Evolutionary conservation across 1,140 invertebrate species (phyloP).

Genomic region (Drosophila parabipectinata): DNA sequence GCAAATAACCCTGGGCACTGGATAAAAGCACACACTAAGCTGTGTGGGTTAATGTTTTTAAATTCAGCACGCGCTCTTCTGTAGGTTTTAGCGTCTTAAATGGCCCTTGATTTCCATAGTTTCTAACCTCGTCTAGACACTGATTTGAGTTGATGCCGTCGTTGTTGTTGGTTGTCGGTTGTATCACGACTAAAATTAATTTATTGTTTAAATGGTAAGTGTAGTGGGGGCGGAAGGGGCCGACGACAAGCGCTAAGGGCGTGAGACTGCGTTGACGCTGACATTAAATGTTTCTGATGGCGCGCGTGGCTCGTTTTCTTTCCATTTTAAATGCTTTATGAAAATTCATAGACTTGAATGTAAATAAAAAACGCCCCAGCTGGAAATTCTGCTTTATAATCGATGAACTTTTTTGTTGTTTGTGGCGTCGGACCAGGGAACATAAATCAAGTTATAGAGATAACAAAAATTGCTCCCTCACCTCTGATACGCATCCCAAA

Average conservation of each 20-base stretch:
- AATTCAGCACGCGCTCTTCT: constrained; percentile 63
- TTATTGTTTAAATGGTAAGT: constrained; percentile 65
- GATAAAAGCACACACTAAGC: constrained; percentile 36
- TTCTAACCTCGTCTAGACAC: constrained; percentile 67
- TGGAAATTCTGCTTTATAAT: constrained; percentile 17
- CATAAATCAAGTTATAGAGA: constrained; percentile 76
- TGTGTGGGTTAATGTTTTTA: constrained; percentile 46
- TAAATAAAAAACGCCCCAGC: neutral
- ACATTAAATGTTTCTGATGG: constrained; percentile 71
- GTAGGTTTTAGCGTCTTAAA: constrained; percentile 26
- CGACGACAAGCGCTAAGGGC: constrained; percentile 24
- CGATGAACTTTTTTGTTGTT: constrained; percentile 42
- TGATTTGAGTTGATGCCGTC: constrained; percentile 64
- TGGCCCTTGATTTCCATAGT: constrained; percentile 15
- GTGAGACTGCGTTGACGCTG: constrained; percentile 64
- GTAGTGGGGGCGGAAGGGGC: neutral
- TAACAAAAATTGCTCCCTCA: constrained; percentile 51
- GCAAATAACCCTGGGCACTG: constrained; percentile 43
- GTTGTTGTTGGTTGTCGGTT: constrained; percentile 12
- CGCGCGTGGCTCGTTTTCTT: constrained; percentile 60
- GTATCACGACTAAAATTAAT: constrained; percentile 60
- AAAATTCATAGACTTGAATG: constrained; percentile 59
- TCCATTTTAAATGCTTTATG: constrained; percentile 23
- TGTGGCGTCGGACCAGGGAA: constrained; percentile 24
- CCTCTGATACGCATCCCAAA: constrained; percentile 39